Percentiles rank a stretch among this genome's conserved stretches.
phyloP scores from a whole-genome alignment of 2,113 vertebrate species.

The Rattus norvegicus region DNA sequence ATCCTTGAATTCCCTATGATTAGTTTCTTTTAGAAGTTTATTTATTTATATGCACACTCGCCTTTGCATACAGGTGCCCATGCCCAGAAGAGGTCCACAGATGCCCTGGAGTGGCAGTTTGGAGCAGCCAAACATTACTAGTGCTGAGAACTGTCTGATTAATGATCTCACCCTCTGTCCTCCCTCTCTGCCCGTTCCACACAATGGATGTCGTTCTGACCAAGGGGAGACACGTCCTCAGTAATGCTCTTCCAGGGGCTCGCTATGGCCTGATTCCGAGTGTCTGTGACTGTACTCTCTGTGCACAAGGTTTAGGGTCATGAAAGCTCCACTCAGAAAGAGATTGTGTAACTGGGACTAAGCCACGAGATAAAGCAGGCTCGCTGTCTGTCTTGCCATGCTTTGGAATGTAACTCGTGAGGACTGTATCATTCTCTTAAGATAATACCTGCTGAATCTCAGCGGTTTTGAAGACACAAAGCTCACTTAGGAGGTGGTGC shows the following conservation, averaged over 20 bases:
- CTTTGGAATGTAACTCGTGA: not conserved
- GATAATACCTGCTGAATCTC: not conserved
- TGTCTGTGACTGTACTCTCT: not conserved
- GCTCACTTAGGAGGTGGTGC: constrained; percentile 6
- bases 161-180: not conserved
- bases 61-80: not conserved
- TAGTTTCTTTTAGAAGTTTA: not conserved
- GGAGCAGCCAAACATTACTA: not conserved
- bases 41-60: not conserved
- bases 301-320: not conserved
- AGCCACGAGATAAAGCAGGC: not conserved
- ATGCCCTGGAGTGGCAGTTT: not conserved
- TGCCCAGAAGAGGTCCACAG: not conserved
- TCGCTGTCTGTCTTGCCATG: not conserved
- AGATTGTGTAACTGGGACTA: not conserved
- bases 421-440: not conserved
- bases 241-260: constrained; percentile 14
- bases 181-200: not conserved
- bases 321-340: not conserved
- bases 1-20: not conserved
- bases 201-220: not conserved
- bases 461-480: not conserved
- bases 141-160: not conserved
- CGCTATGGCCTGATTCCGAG: not conserved
- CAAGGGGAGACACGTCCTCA: not conserved